phyloP scores from a whole-genome alignment of 2,888 invertebrate genomes.

The Augochlorella aurata region DNA sequence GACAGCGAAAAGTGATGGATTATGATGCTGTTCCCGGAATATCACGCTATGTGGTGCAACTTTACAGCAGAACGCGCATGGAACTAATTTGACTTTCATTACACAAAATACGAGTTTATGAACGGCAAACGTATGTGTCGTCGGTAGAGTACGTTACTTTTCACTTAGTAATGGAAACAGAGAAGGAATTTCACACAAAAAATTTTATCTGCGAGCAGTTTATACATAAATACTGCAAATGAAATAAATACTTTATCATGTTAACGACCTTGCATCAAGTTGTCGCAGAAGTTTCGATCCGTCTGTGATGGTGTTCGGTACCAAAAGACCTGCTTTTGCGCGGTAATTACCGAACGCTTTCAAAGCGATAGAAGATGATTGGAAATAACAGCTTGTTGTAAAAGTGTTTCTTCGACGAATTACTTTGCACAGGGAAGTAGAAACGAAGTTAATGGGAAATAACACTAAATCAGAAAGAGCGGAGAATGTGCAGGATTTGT shows the following conservation, averaged over 20 bases:
- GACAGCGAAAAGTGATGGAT: neutral
- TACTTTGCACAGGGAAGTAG: no score
- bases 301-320: no score
- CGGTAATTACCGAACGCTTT: no score
- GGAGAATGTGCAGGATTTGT: no score
- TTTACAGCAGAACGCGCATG: neutral
- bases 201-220: neutral
- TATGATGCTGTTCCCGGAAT: neutral
- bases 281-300: neutral
- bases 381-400: no score
- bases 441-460: no score
- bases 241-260: neutral
- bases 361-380: no score
- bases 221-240: neutral
- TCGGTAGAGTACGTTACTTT: neutral
- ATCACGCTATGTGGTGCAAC: neutral
- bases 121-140: neutral
- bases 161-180: neutral
- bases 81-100: neutral
- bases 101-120: neutral
- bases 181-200: neutral
- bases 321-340: no score
- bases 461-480: no score
- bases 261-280: neutral
- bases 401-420: no score